Conservation (phyloP, 2,888 invertebrate genomes). For the Galeruca laticollis region DNA sequence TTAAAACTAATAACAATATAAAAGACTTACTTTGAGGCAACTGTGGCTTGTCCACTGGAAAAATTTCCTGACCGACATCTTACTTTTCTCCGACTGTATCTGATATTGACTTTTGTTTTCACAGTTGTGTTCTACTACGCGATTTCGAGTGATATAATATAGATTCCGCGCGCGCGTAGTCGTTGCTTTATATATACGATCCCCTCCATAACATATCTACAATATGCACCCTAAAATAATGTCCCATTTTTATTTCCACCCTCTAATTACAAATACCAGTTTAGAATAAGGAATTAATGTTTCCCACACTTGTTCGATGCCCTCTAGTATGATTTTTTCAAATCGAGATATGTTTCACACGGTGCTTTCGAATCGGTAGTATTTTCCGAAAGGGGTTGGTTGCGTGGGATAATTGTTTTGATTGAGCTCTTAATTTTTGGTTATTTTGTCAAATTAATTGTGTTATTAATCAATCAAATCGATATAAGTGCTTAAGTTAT, state of each 20-base stretch:
- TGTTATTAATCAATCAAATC: not conserved
- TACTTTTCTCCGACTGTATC: conserved; percentile 28
- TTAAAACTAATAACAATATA: not conserved
- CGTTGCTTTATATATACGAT: conserved; percentile 18
- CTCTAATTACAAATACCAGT: conserved; percentile 59
- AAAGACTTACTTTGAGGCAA: conserved; percentile 57
- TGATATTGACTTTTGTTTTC: conserved; percentile 34
- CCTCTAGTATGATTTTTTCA: conserved; percentile 42
- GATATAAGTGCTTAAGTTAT: too few species aligned
- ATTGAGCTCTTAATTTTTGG: conserved; percentile 1
- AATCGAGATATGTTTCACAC: conserved; percentile 49
- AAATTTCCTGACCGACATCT: conserved; percentile 57
- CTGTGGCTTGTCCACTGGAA: conserved; percentile 56
- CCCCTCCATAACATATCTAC: conserved; percentile 29
- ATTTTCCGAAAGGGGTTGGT: conserved; percentile 22
- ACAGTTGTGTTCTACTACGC: conserved; percentile 21
- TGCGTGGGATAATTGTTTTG: conserved; percentile 30
- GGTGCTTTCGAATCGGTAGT: conserved; percentile 27
- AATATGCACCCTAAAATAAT: conserved; percentile 41
- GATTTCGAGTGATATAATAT: conserved; percentile 40
- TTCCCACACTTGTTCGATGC: conserved; percentile 55
- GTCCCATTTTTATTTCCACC: conserved; percentile 51
- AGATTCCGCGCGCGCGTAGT: conserved; percentile 32
- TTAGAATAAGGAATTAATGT: conserved; percentile 52
- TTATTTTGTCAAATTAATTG: not conserved